Conservation (phyloP, 2,113 vertebrate species). For the Neomonachus schauinslandi region DNA sequence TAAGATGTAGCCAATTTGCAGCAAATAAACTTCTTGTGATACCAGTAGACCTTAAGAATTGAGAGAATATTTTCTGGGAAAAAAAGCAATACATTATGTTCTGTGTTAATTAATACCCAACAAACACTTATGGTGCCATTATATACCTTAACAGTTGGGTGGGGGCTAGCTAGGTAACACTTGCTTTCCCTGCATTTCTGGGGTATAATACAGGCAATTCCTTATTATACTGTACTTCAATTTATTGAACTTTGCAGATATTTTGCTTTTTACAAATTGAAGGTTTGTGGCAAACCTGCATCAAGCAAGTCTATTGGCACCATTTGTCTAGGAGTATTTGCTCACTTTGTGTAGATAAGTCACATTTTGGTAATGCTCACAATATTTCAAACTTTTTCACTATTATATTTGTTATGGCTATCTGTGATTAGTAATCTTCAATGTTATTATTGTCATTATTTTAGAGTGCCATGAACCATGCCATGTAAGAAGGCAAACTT, state of each 20-base stretch:
- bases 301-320: background rate
- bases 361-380: background rate
- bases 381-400: background rate
- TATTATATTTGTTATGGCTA: background rate
- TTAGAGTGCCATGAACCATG: background rate
- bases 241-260: background rate
- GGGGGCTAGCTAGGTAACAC: background rate
- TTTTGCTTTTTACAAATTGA: background rate
- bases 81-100: background rate
- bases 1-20: background rate
- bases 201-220: background rate
- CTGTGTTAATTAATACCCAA: background rate
- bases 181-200: background rate
- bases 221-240: background rate
- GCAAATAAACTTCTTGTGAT: constrained; percentile 3
- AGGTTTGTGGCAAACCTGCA: background rate
- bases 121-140: background rate
- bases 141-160: background rate
- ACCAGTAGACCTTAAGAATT: background rate
- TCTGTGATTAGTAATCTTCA: background rate
- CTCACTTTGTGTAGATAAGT: background rate
- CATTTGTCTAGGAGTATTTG: background rate
- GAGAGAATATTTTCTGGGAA: background rate
- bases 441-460: background rate
- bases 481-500: background rate